Percentiles rank a stretch among this genome's conserved stretches.
Evolutionary conservation across 2,888 invertebrate species (phyloP).

Genomic region (Trachelus iudaicus): DNA sequence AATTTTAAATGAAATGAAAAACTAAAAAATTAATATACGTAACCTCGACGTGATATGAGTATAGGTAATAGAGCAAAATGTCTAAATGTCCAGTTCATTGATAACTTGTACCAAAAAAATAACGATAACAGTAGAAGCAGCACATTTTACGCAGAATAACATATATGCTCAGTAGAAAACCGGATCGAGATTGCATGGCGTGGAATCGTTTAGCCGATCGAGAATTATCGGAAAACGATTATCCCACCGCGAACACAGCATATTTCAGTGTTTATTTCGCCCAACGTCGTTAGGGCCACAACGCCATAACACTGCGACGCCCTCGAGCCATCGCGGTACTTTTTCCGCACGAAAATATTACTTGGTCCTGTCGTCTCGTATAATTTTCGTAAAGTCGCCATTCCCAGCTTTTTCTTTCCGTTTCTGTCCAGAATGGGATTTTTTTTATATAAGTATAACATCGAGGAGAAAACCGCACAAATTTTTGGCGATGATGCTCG

Average conservation of each 20-base stretch:
- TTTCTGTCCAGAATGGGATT: too few species aligned
- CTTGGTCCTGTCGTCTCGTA: not conserved
- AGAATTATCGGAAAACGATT: constrained; percentile 36
- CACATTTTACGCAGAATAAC: too few species aligned
- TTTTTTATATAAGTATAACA: too few species aligned
- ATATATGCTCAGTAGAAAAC: not conserved
- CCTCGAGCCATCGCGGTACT: not conserved
- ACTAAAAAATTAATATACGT: too few species aligned
- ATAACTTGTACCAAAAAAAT: too few species aligned
- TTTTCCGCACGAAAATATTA: not conserved
- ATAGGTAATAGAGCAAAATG: too few species aligned
- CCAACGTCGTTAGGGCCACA: constrained; percentile 21
- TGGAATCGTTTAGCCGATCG: constrained; percentile 19
- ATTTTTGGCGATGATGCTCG: too few species aligned
- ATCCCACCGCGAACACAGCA: constrained; percentile 24
- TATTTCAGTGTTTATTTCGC: constrained; percentile 28
- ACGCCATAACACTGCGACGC: not conserved
- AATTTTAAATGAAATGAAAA: too few species aligned
- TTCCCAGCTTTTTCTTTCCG: not conserved
- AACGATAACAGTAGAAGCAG: too few species aligned
- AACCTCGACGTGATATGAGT: too few species aligned
- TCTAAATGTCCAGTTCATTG: too few species aligned
- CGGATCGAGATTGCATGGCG: not conserved
- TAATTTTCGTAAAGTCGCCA: not conserved
- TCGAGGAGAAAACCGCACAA: too few species aligned